Percentiles rank a stretch among this genome's conserved stretches.
phyloP scores from a whole-genome alignment of 2,797 vertebrate species.

The Takifugu rubripes region DNA sequence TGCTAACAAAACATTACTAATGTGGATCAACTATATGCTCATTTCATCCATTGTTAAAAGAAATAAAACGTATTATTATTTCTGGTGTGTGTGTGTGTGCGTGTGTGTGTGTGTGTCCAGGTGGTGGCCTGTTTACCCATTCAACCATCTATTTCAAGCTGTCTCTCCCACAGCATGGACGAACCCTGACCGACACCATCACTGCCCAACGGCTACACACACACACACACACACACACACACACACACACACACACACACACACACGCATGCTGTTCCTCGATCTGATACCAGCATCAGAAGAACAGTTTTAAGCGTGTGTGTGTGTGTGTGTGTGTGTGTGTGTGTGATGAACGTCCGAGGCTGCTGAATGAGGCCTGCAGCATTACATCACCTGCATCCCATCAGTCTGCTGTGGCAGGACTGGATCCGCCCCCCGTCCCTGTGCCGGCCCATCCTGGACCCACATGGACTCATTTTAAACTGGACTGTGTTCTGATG shows the following conservation, averaged over 20 bases:
- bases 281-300: constrained; percentile 46
- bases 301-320: constrained; percentile 25
- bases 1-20: constrained; percentile 3
- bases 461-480: no score
- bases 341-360: constrained; percentile 23
- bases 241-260: constrained; percentile 10
- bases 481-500: no score
- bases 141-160: constrained; percentile 52
- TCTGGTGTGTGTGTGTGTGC: neutral
- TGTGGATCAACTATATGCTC: neutral
- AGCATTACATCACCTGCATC: constrained; percentile 51
- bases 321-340: constrained; percentile 15
- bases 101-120: constrained; percentile 20
- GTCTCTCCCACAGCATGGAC: constrained; percentile 40
- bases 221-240: constrained; percentile 3
- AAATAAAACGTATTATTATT: neutral
- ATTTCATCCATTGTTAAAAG: no score
- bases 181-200: constrained; percentile 50
- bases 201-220: constrained; percentile 35
- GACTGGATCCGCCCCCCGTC: neutral
- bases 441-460: no score
- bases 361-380: constrained; percentile 45
- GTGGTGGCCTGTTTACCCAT: constrained; percentile 44
- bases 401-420: constrained; percentile 30
- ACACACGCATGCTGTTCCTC: constrained; percentile 27